A percentile compares a stretch with the other conserved stretches of the same genome.
Conservation (phyloP, 1,140 invertebrate species). For the Aleiodes sp. region DNA sequence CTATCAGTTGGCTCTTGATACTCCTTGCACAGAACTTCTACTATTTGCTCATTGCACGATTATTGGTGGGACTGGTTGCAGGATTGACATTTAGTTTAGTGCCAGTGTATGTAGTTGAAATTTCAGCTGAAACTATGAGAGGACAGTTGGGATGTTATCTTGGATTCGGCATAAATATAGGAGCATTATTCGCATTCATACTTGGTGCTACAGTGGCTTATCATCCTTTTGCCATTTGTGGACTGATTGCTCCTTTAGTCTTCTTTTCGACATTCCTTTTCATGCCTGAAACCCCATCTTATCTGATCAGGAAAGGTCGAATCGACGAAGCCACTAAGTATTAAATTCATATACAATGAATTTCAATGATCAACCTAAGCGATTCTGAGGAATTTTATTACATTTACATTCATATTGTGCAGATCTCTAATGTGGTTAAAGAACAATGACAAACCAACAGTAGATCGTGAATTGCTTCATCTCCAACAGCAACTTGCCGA, state of each 20-base stretch:
- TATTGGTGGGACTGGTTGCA: slow-evolving; percentile 63
- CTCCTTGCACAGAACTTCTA: slow-evolving; percentile 49
- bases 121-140: slow-evolving; percentile 65
- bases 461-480: slow-evolving; percentile 48
- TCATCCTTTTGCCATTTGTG: slow-evolving; percentile 58
- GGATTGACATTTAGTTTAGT: slow-evolving; percentile 65
- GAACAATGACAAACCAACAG: slow-evolving; percentile 58
- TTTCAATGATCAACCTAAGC: slow-evolving; percentile 34
- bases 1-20: slow-evolving; percentile 56
- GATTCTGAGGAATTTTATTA: background rate
- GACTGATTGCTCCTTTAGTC: slow-evolving; percentile 62
- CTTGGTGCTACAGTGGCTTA: slow-evolving; percentile 68
- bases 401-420: background rate
- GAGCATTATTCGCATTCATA: slow-evolving; percentile 68
- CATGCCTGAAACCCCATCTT: slow-evolving; percentile 71
- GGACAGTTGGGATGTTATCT: slow-evolving; percentile 68
- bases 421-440: slow-evolving; percentile 67
- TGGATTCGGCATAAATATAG: slow-evolving; percentile 67
- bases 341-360: background rate
- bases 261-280: slow-evolving; percentile 63
- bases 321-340: slow-evolving; percentile 57
- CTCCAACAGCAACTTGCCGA: slow-evolving; percentile 50
- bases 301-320: slow-evolving; percentile 55
- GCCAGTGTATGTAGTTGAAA: slow-evolving; percentile 71
- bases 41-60: slow-evolving; percentile 52